phyloP scores from a whole-genome alignment of 1,140 invertebrate species.

The Scaptomyza pallida region DNA sequence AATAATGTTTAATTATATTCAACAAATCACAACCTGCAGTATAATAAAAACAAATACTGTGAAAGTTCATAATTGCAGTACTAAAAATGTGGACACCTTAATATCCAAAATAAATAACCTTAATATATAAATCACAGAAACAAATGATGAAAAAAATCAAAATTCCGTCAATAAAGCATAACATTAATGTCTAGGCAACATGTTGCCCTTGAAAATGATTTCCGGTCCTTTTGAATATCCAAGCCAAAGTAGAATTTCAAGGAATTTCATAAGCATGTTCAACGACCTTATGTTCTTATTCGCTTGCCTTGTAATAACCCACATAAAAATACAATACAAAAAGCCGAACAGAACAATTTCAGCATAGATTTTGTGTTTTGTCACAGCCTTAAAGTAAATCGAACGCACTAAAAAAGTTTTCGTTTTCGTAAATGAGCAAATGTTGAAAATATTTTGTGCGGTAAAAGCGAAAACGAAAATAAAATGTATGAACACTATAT shows the following conservation, averaged over 20 bases:
- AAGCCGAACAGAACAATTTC: constrained; percentile 13
- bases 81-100: too few species aligned
- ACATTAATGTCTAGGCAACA: not conserved
- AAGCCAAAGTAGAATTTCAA: constrained; percentile 3
- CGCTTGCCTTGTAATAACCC: constrained; percentile 40
- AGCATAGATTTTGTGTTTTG: constrained; percentile 62
- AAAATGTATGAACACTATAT: constrained; percentile 49
- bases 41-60: too few species aligned
- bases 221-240: constrained; percentile 4
- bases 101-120: not conserved
- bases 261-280: not conserved
- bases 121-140: not conserved
- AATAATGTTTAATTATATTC: too few species aligned
- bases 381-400: constrained; percentile 57
- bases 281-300: constrained; percentile 29
- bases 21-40: too few species aligned
- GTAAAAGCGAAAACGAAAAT: constrained; percentile 59
- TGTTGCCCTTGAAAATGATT: constrained; percentile 25
- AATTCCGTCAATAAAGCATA: not conserved
- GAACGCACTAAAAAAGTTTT: constrained; percentile 43
- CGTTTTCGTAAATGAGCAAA: constrained; percentile 62
- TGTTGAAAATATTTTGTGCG: constrained; percentile 55
- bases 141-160: too few species aligned
- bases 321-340: constrained; percentile 16
- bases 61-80: too few species aligned